Percentiles rank a stretch among this genome's conserved stretches.
Evolutionary conservation across 2,797 vertebrate genomes (phyloP).

Genomic region (Hemitrygon akajei): DNA sequence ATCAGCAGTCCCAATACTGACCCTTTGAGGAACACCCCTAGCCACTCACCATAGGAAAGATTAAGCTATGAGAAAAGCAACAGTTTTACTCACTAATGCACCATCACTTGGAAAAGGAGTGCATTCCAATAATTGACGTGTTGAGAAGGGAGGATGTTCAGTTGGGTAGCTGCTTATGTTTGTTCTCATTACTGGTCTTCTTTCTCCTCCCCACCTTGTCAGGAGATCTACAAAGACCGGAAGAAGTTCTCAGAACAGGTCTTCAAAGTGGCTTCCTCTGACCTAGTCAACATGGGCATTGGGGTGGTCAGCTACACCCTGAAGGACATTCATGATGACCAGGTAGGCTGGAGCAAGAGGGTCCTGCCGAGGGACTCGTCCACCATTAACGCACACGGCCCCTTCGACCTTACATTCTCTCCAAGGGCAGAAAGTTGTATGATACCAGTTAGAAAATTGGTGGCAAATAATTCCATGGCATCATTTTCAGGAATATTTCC

Average conservation of each 20-base stretch:
- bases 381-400: background rate
- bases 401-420: background rate
- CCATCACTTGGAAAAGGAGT: no score
- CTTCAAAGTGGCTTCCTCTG: constrained; percentile 89
- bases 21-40: no score
- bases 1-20: no score
- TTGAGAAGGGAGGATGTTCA: no score
- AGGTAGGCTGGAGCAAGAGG: constrained; percentile 56
- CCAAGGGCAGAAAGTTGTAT: background rate
- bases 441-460: background rate
- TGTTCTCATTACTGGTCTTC: background rate
- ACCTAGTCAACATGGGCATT: constrained; percentile 95
- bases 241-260: constrained; percentile 96
- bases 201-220: constrained; percentile 12
- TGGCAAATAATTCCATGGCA: background rate
- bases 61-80: no score
- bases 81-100: no score
- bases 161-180: background rate
- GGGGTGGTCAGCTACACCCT: constrained; percentile 91
- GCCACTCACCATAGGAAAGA: no score
- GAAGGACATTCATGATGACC: constrained; percentile 90
- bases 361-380: background rate
- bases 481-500: background rate
- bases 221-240: constrained; percentile 95
- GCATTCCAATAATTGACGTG: no score